Evolutionary conservation across 2,113 vertebrate species (phyloP), one percentile per base, ranked within the genome.

Genomic region (Rhinolophus sinicus): DNA sequence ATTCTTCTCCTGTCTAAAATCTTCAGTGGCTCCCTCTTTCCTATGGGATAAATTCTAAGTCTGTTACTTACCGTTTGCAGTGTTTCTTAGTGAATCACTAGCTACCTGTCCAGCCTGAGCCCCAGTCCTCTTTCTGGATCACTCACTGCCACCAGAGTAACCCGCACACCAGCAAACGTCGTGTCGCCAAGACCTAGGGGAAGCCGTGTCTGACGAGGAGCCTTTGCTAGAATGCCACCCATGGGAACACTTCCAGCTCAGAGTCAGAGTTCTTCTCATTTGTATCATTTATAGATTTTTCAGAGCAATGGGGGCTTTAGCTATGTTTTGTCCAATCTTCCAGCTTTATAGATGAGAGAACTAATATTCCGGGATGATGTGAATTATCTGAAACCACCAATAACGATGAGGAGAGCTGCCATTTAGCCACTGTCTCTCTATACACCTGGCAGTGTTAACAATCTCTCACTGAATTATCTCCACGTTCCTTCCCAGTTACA

Each of bases 191-290:
- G 50, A 8, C 56, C 67, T 7, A 6, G 35, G n/a, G 3, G 3
- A n/a, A 56, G 56, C 50, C 0, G 1, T 0, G n/a, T 3, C 91
- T 1, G 16, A 52, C 22, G 0, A 0, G 52, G 11, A 1, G 21
- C 21, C 7, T 22, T n/a, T 2, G 9, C 21, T 28, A 76, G 38
- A 26, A 76, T 21, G 11, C 10, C 15, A 16, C 19, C 50, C 5
- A 0, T 6, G 21, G 81, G 19, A 38, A 30, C 8, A 24, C 47
- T 33, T 52, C 38, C 21, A 19, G 58, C 38, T 58, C 8, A 2
- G 40, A 40, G n/a, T n/a, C 12, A 5, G 9, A 38, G 26, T 22
- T 40, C 52, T 89, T 28, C 58, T 52, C 44, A 0, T 44, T 21
- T 56, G 35, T n/a, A 64, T 40, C 60, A 60, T 30, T 80, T 14